Base-by-base conservation (phyloP, 2,888 invertebrate genomes). In the Hydroisotoma schaefferi region DNA sequence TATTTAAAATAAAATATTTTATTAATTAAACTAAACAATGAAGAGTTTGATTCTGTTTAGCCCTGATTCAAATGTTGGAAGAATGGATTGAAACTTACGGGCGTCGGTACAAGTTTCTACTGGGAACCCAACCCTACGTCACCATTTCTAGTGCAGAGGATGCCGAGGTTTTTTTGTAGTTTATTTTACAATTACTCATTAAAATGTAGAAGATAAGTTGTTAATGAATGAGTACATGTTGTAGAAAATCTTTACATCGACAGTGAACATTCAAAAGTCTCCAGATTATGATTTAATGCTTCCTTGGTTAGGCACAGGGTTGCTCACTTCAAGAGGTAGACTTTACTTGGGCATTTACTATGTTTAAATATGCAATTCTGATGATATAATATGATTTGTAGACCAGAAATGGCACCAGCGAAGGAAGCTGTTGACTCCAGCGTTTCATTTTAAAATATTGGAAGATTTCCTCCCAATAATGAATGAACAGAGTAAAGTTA, bases 341-440 rank as follows among this genome's bases (percentile, higher is more conserved):
- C 33, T 33, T 6, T 26, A 3, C 8, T 2, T 33, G 20, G 23
- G 8, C 29, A 12, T 2, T 33, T 22, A n/a, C n/a, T n/a, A n/a
- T n/a, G n/a, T n/a, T n/a, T n/a, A n/a, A n/a, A n/a, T 6, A 49
- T n/a, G 10, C 20, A 8, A 55, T 25, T 55, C 40, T 18, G 43
- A 10, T 18, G 6, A n/a, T n/a, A 18, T 15, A n/a, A 20, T n/a
- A n/a, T n/a, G n/a, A 43, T 43, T 43, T 43, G 12, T 43, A 64
- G 69, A 63, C 26, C 54, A 80, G 44, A 78, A 82, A 73, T 86
- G 85, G 85, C 80, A 80, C 69, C 72, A 75, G 1, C 80, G 85
- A 57, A 77, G 85, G 3, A 81, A 82, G 68, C 74, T 83, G 37
- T 76, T 86, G 4, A 81, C 81, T 1, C 81, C 81, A 10, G 77